phyloP scores from a whole-genome alignment of 2,797 vertebrate genomes.

The Sitta carolinensis region DNA sequence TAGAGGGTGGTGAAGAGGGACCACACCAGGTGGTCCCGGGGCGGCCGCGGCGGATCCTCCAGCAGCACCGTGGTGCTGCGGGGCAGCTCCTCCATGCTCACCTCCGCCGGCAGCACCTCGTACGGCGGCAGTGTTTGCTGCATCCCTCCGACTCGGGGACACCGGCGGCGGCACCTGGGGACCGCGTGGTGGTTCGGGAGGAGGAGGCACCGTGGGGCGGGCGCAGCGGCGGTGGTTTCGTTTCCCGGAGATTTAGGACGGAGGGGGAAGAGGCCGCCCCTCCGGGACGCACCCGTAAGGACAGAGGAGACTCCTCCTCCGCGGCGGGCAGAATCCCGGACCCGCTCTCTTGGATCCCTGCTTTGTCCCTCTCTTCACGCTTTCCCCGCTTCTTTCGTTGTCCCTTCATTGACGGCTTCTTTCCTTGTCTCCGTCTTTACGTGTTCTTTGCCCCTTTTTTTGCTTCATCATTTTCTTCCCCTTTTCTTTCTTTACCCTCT shows the following conservation, averaged over 20 bases:
- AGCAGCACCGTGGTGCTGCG: not conserved
- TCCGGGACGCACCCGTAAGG: too few relatives aligned
- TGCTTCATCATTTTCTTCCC: not conserved
- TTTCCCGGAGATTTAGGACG: not conserved
- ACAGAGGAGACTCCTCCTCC: not conserved
- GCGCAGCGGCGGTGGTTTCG: fast-evolving
- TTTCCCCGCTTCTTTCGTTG: not conserved
- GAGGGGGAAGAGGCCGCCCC: not conserved
- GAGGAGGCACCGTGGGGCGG: not conserved
- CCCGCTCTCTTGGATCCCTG: not conserved
- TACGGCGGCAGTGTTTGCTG: not conserved
- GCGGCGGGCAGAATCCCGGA: fast-evolving
- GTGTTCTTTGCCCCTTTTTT: not conserved
- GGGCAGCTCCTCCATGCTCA: not conserved
- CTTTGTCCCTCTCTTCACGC: too few relatives aligned
- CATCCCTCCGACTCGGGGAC: fast-evolving
- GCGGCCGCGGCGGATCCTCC: not conserved
- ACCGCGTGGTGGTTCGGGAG: fast-evolving
- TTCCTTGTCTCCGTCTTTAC: not conserved
- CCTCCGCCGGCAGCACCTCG: not conserved
- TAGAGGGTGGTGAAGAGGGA: constrained; percentile 73
- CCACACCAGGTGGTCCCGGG: constrained; percentile 76
- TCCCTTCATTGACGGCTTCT: not conserved
- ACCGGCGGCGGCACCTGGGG: fast-evolving
- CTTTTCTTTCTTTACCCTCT: not conserved